Evolutionary conservation across 2,797 vertebrate species (phyloP).

Genomic region (Falco berigora): DNA sequence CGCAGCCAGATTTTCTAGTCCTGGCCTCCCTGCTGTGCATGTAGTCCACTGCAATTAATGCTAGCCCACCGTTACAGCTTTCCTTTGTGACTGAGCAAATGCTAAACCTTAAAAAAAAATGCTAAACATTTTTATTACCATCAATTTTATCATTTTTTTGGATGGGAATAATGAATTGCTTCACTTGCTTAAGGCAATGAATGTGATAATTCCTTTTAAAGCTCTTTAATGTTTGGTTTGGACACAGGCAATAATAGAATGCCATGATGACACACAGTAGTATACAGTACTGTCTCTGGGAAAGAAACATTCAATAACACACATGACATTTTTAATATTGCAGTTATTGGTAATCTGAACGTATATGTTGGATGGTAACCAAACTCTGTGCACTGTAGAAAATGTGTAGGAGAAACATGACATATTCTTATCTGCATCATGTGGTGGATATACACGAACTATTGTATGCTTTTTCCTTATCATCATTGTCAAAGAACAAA

Average conservation of each 20-base stretch:
- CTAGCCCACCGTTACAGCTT: not conserved
- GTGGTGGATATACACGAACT: conserved; percentile 22
- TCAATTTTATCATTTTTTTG: not conserved
- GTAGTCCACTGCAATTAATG: not conserved
- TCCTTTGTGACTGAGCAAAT: not conserved
- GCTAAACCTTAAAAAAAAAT: not conserved
- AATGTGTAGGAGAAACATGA: not conserved
- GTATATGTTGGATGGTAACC: conserved; percentile 5
- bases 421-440: not conserved
- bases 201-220: not conserved
- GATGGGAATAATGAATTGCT: not conserved
- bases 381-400: not conserved
- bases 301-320: not conserved
- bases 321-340: conserved; percentile 49
- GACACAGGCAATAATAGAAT: not conserved
- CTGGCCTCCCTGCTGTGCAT: not conserved
- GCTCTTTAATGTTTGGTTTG: not conserved
- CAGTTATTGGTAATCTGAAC: conserved; percentile 17
- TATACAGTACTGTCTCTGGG: not conserved
- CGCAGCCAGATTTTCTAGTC: not conserved
- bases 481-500: conserved; percentile 20
- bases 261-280: not conserved
- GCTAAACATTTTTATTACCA: not conserved
- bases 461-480: not conserved
- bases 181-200: not conserved